Conservation (phyloP, 2,888 invertebrate genomes). For the Hypsopygia costalis region DNA sequence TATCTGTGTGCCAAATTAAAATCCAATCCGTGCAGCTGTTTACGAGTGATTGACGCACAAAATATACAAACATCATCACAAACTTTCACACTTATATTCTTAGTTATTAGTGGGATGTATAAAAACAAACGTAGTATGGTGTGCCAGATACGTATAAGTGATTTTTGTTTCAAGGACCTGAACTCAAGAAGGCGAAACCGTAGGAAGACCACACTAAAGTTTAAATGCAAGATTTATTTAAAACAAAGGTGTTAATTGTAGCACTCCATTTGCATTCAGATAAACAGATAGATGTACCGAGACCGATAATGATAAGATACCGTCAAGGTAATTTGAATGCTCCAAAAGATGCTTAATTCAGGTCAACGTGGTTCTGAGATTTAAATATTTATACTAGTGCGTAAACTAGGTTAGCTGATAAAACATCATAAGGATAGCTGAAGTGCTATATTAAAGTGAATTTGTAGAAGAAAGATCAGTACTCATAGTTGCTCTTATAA, state of each 20-base stretch:
- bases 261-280: constrained; percentile 18
- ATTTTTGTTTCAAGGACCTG: no score
- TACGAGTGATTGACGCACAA: no score
- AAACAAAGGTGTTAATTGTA: constrained; percentile 6
- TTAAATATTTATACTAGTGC: neutral
- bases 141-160: no score
- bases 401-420: constrained; percentile 1
- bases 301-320: constrained; percentile 33
- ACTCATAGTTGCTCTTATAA: no score
- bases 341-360: constrained; percentile 1
- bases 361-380: neutral
- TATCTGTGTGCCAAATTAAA: no score
- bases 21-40: no score
- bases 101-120: no score
- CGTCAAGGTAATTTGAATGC: constrained; percentile 34
- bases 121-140: no score
- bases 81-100: no score
- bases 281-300: constrained; percentile 19
- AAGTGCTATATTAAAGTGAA: neutral
- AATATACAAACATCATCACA: no score
- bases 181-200: neutral
- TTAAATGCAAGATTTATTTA: neutral
- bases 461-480: no score
- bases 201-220: neutral
- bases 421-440: neutral